Evolutionary conservation across 1,140 invertebrate species (phyloP).

Genomic region (Habropoda laboriosa): DNA sequence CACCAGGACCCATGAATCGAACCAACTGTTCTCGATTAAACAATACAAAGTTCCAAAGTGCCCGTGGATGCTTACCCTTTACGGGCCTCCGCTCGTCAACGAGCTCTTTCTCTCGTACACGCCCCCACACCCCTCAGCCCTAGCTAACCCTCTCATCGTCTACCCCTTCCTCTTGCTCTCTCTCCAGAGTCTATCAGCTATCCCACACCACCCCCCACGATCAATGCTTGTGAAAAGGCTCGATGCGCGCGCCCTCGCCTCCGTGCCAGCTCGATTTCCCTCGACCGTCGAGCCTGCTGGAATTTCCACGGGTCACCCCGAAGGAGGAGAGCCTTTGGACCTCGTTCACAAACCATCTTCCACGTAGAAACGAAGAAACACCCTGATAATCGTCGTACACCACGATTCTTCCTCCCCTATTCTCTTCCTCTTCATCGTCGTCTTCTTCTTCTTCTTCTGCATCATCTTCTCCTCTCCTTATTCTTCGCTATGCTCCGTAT

Average conservation of each 20-base stretch:
- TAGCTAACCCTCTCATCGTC: conserved; percentile 59
- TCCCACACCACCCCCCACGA: conserved; percentile 67
- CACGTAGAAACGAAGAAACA: neutral
- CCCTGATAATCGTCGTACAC: neutral
- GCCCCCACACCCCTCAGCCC: conserved; percentile 31
- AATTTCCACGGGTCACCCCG: neutral
- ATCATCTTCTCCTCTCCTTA: neutral
- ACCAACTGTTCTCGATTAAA: conserved; percentile 25
- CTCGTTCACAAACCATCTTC: neutral
- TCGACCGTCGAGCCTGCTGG: conserved; percentile 2
- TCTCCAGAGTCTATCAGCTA: conserved; percentile 61
- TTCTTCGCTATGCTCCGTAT: neutral
- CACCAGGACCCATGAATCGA: neutral
- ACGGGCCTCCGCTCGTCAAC: conserved; percentile 55
- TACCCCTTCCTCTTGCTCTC: conserved; percentile 53
- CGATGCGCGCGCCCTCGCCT: conserved; percentile 77
- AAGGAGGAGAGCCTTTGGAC: neutral
- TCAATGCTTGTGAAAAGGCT: conserved; percentile 79
- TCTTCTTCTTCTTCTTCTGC: too few species aligned
- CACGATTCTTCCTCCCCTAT: neutral
- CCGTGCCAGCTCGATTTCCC: conserved; percentile 39
- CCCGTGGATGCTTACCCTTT: conserved; percentile 48
- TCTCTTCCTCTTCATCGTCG: too few species aligned
- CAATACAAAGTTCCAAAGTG: conserved; percentile 21
- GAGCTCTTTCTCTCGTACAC: conserved; percentile 50